Conservation (phyloP, 2,797 vertebrate genomes). For the Oryzias sinensis region DNA sequence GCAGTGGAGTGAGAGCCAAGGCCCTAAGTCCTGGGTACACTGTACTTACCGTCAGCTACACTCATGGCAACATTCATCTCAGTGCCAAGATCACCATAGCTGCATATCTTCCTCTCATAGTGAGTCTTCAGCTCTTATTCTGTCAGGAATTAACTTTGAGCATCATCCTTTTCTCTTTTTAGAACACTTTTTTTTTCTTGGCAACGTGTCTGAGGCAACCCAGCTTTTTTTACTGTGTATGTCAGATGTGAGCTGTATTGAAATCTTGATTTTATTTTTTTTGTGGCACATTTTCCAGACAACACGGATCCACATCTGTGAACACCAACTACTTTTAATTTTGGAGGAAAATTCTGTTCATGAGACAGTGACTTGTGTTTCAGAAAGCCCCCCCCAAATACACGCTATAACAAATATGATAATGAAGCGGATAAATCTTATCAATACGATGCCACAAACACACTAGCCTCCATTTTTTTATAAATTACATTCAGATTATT, state of each 20-base stretch:
- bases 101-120: constrained; percentile 85
- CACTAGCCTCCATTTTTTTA: constrained; percentile 1
- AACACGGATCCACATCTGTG: constrained; percentile 4
- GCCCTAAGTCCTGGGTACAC: constrained; percentile 84
- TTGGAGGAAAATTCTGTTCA: constrained; percentile 39
- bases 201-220: background rate
- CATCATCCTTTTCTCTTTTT: background rate
- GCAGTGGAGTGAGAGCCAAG: constrained; percentile 81
- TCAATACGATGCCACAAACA: background rate
- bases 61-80: constrained; percentile 82
- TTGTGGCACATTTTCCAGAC: background rate
- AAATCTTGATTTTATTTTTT: too few relatives aligned
- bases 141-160: constrained; percentile 5
- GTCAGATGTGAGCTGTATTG: too few relatives aligned
- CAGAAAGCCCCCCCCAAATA: too few relatives aligned
- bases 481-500: background rate
- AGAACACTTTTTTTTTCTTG: background rate
- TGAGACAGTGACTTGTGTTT: constrained; percentile 37
- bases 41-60: constrained; percentile 78
- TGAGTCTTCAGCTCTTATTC: constrained; percentile 65
- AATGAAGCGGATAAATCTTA: constrained; percentile 11
- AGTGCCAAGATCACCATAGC: constrained; percentile 88
- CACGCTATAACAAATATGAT: background rate
- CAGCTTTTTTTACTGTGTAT: background rate
- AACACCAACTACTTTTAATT: constrained; percentile 15